Evolutionary conservation across 1,140 invertebrate genomes (phyloP), one percentile per base, ranked within the genome.

Genomic region (Piezodorus guildinii): DNA sequence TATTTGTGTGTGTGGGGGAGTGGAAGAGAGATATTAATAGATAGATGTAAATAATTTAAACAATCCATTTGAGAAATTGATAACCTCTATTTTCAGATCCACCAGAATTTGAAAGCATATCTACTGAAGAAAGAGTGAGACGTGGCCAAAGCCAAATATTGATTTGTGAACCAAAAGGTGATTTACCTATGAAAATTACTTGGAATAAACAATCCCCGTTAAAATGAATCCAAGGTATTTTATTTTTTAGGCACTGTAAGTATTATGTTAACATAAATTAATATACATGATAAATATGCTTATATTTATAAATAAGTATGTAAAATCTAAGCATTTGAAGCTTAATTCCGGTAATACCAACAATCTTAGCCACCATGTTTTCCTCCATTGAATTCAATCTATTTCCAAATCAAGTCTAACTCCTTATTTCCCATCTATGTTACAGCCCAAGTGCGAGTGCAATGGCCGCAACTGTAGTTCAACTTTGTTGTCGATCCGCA

Each of bases 101-200:
- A 56, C 77, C 77, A 21, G 72, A 73, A 67, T 74, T 78, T 65
- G 75, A 74, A 65, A 72, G 74, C 51, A 73, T 72, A 63, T 74
- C 72, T 30, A 72, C 70, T 6, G 75, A 78, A 62, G 76, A 76
- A 63, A 76, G 75, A 4, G 77, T 77, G 56, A 71, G 77, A 45
- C 70, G 77, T 67, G 79, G 79, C 30, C 76, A 79, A 65, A 73
- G 72, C 63, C 77, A 77, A 27, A 74, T 71, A 54, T 68, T 85
- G 62, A 75, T 77, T 21, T 85, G 83, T 70, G 78, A 81, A 62
- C 81, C 80, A 0, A 74, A 79, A 62, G 84, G 84, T 17, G 83
- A 85, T 69, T 73, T 75, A 19, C 83, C 83, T 19, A 74, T 85
- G 62, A 79, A 79, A 63, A 76, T 85, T 34, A 77, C 75, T 27